Evolutionary conservation across 2,113 vertebrate genomes (phyloP).

Genomic region (Gymnocephalus cernua): DNA sequence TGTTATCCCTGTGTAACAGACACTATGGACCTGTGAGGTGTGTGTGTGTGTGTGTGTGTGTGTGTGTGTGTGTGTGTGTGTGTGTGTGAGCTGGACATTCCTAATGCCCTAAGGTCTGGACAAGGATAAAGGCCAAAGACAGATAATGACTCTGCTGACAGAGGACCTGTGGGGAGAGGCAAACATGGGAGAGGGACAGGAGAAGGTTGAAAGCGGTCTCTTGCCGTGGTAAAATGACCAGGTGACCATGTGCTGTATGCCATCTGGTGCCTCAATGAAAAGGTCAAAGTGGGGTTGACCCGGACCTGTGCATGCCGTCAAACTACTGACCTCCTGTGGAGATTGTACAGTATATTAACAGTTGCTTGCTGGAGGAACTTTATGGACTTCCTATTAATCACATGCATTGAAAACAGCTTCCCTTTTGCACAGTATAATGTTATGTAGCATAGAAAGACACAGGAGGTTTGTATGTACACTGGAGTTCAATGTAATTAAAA

Average conservation of each 20-base stretch:
- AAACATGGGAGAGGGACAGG: neutral
- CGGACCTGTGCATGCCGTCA: conserved; percentile 19
- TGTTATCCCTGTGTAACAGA: conserved; percentile 32
- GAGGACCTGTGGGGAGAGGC: conserved; percentile 8
- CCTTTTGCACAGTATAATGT: neutral
- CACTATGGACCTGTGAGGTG: conserved; percentile 4
- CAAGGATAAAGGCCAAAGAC: conserved; percentile 53
- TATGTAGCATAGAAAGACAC: neutral
- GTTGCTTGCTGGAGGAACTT: neutral
- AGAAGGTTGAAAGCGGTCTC: neutral
- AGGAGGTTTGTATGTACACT: neutral
- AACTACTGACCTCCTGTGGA: conserved; percentile 73
- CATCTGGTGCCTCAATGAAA: neutral
- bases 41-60: conserved; percentile 8
- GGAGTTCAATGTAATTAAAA: conserved; percentile 13
- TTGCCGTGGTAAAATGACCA: conserved; percentile 15
- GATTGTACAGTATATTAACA: conserved; percentile 7
- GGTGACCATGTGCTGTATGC: neutral
- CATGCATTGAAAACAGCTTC: neutral
- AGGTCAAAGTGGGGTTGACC: conserved; percentile 42
- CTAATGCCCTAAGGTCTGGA: conserved; percentile 43
- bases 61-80: conserved; percentile 3
- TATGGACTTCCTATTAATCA: conserved; percentile 3
- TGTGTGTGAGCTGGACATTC: conserved; percentile 9
- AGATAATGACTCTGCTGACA: conserved; percentile 47